A percentile compares a stretch with the other conserved stretches of the same genome.
Conservation (phyloP, 2,113 vertebrate genomes). For the Numenius arquata region DNA sequence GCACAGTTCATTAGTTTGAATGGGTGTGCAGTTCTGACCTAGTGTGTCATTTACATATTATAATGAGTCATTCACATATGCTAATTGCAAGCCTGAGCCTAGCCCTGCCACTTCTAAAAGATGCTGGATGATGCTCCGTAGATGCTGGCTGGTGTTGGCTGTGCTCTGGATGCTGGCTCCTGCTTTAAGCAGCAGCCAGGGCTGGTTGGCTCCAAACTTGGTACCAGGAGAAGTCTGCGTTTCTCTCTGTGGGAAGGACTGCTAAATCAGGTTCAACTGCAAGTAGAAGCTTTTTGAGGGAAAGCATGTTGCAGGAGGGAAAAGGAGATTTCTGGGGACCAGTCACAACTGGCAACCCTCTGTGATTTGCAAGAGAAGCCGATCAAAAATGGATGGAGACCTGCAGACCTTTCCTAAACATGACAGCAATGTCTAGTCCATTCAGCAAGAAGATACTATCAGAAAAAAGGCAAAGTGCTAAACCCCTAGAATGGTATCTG, state of each 20-base stretch:
- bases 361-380: neutral
- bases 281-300: neutral
- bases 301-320: neutral
- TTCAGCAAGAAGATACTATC: neutral
- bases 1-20: constrained; percentile 59
- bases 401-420: neutral
- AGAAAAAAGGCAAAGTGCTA: neutral
- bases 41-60: constrained; percentile 54
- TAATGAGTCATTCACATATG: constrained; percentile 53
- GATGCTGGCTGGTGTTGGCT: neutral
- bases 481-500: neutral
- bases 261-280: neutral
- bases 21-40: constrained; percentile 57
- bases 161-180: neutral
- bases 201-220: neutral
- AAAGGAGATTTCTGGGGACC: neutral
- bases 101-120: constrained; percentile 1
- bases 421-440: neutral
- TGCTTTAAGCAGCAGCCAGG: neutral
- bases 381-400: neutral
- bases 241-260: neutral
- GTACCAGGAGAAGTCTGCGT: neutral
- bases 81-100: constrained; percentile 31
- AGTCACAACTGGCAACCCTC: neutral
- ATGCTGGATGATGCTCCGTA: neutral